Percentiles rank a stretch among this genome's conserved stretches.
phyloP scores from a whole-genome alignment of 1,140 invertebrate species.

The Eulimnadia texana region DNA sequence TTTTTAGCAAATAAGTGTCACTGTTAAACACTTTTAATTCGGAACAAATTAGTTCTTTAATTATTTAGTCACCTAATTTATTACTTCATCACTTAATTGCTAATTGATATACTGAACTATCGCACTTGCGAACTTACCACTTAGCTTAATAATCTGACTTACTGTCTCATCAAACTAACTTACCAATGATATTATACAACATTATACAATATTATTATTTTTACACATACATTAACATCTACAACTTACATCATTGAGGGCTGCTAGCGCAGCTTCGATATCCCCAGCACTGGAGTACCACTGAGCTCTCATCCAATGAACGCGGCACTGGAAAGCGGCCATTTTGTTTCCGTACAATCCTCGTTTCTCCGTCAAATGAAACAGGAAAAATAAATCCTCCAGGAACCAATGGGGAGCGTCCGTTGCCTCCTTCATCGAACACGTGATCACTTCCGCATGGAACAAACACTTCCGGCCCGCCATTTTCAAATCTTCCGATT shows the following conservation, averaged over 20 bases:
- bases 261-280: conserved; percentile 32
- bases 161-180: too few relatives aligned
- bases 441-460: conserved; percentile 39
- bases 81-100: too few relatives aligned
- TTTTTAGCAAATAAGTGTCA: too few relatives aligned
- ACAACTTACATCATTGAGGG: conserved; percentile 30
- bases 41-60: too few relatives aligned
- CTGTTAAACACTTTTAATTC: too few relatives aligned
- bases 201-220: too few relatives aligned
- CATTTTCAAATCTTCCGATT: conserved; percentile 34
- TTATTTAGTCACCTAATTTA: too few relatives aligned
- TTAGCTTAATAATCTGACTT: too few relatives aligned
- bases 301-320: conserved; percentile 38
- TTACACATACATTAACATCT: neutral
- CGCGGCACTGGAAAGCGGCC: conserved; percentile 29
- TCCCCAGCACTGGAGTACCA: conserved; percentile 35
- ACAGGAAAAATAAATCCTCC: conserved; percentile 27
- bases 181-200: too few relatives aligned
- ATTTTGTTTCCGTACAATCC: conserved; percentile 30
- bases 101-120: too few relatives aligned
- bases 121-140: too few relatives aligned
- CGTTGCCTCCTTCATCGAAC: neutral
- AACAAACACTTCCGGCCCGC: conserved; percentile 44
- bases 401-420: neutral
- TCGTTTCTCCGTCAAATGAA: conserved; percentile 31